A percentile compares a stretch with the other conserved stretches of the same genome.
Conservation (phyloP, 2,888 invertebrate species). For the Chaetogeoica ovagalla region DNA sequence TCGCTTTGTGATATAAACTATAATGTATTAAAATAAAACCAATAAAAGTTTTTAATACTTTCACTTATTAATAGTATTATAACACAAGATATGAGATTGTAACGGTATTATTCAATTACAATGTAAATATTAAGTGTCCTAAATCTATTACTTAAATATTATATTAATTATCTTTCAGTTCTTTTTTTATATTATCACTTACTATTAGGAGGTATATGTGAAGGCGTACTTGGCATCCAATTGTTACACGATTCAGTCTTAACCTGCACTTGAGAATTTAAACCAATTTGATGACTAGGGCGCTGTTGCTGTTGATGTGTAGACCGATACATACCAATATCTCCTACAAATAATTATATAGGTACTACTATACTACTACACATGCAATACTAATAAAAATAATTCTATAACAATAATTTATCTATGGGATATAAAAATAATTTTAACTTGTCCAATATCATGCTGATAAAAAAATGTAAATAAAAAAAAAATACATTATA, state of each 20-base stretch:
- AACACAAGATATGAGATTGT: no score
- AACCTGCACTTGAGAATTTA: slow-evolving; percentile 51
- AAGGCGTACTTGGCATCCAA: slow-evolving; percentile 48
- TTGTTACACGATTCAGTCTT: slow-evolving; percentile 48
- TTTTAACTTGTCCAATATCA: slow-evolving; percentile 14
- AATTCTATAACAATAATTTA: slow-evolving; percentile 34
- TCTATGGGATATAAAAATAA: background rate
- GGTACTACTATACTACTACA: slow-evolving; percentile 46
- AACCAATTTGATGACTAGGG: slow-evolving; percentile 50
- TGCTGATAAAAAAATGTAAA: slow-evolving; percentile 5
- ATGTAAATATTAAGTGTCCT: no score
- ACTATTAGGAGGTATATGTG: slow-evolving; percentile 51
- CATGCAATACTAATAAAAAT: slow-evolving; percentile 40
- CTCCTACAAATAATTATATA: slow-evolving; percentile 47
- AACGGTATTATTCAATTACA: no score
- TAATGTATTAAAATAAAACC: no score
- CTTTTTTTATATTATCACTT: slow-evolving; percentile 3
- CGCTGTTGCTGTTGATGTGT: slow-evolving; percentile 36
- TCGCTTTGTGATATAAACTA: no score
- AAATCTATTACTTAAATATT: background rate
- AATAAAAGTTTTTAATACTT: no score
- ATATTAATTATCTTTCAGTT: background rate
- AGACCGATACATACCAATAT: slow-evolving; percentile 51
- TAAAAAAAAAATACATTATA: background rate
- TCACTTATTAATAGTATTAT: no score